A percentile compares a stretch with the other conserved stretches of the same genome.
Conservation (phyloP, 2,113 vertebrate species). For the Plestiodon gilberti region DNA sequence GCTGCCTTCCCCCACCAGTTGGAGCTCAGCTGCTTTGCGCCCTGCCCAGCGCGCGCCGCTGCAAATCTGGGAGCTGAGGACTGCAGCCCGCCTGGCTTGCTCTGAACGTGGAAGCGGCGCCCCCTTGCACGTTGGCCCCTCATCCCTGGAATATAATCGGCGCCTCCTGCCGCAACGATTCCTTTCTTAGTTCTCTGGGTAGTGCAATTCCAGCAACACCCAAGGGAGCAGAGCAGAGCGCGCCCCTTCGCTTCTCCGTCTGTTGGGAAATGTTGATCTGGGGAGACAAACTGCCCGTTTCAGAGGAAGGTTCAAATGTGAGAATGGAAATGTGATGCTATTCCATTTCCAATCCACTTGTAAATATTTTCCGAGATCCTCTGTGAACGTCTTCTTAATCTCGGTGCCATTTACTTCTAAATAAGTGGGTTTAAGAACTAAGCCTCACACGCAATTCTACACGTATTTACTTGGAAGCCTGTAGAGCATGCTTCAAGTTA, state of each 20-base stretch:
- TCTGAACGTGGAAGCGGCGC: neutral
- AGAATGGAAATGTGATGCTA: neutral
- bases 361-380: neutral
- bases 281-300: neutral
- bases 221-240: neutral
- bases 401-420: neutral
- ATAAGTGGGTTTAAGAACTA: no score
- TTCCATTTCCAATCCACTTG: no score
- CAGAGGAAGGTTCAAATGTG: neutral
- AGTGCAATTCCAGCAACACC: no score
- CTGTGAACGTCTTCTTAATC: no score
- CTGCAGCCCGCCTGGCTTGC: neutral
- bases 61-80: neutral
- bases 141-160: neutral
- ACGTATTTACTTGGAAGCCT: neutral
- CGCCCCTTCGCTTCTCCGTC: neutral
- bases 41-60: neutral
- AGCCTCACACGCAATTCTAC: neutral
- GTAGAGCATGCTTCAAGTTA: neutral
- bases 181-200: no score
- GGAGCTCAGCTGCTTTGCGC: neutral
- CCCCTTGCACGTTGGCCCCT: neutral
- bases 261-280: no score
- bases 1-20: neutral
- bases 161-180: no score